A percentile compares a stretch with the other conserved stretches of the same genome.
Evolutionary conservation across 2,113 vertebrate genomes (phyloP).

Genomic region (Prunella himalayana): DNA sequence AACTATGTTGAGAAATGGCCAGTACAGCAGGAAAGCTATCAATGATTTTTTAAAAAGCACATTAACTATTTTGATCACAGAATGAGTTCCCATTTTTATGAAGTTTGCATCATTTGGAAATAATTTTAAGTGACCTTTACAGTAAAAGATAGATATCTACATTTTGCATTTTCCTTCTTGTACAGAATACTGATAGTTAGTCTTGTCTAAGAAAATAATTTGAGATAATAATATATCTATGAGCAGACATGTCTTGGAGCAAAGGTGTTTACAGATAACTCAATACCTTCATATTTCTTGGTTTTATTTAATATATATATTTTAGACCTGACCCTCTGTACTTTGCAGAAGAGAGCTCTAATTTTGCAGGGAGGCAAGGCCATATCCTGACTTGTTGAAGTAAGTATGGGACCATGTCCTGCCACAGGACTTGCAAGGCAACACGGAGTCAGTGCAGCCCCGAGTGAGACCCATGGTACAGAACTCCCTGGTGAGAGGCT

Average conservation of each 20-base stretch:
- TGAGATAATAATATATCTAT: background rate
- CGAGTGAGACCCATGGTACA: background rate
- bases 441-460: accelerated
- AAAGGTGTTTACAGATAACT: background rate
- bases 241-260: background rate
- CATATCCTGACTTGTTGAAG: background rate
- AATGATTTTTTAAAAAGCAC: background rate
- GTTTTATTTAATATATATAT: background rate
- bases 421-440: background rate
- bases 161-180: background rate
- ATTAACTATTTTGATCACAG: background rate
- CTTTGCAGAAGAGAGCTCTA: background rate
- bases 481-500: background rate
- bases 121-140: background rate
- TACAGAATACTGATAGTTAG: background rate
- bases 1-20: background rate
- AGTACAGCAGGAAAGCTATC: background rate
- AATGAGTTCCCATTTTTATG: background rate
- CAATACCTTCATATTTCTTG: background rate
- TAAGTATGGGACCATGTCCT: background rate
- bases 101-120: background rate
- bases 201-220: background rate
- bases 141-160: background rate
- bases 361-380: background rate
- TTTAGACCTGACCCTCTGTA: background rate